phyloP scores from a whole-genome alignment of 2,113 vertebrate genomes.

The Charina bottae region DNA sequence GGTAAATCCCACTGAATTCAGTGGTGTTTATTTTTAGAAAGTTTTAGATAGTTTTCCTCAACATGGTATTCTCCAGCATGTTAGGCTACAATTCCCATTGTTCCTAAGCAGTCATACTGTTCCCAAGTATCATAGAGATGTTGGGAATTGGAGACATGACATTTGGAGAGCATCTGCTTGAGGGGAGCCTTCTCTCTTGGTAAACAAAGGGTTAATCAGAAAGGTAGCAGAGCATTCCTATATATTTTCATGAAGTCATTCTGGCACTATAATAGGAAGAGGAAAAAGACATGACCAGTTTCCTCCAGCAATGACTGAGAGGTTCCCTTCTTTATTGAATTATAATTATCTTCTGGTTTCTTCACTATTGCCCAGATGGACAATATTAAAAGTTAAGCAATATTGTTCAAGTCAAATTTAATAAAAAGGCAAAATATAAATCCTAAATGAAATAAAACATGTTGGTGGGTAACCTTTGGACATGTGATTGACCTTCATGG shows the following conservation, averaged over 20 bases:
- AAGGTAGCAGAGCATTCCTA: not conserved
- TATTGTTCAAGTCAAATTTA: not conserved
- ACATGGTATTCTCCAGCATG: not conserved
- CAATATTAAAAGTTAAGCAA: not conserved
- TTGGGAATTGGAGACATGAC: not conserved
- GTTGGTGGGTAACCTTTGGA: no score
- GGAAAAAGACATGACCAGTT: not conserved
- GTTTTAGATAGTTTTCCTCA: not conserved
- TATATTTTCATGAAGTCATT: not conserved
- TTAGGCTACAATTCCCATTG: not conserved
- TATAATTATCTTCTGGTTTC: not conserved
- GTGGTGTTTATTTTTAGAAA: not conserved
- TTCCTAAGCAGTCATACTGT: not conserved
- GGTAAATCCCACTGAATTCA: not conserved
- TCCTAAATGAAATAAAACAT: no score
- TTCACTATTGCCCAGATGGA: not conserved
- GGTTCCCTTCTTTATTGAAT: not conserved
- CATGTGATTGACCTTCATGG: no score
- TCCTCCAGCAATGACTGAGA: not conserved
- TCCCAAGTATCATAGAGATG: not conserved
- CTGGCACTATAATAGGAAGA: not conserved
- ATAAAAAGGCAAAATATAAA: not conserved
- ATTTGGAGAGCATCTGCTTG: not conserved
- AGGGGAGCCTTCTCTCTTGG: not conserved
- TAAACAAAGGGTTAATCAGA: not conserved